Percentiles rank a stretch among this genome's conserved stretches.
These are phyloP conservation scores for Philopotamus ludificatus DNA, from an alignment of 1,140 invertebrate genomes.

Conservation along the genomic window DNA sequence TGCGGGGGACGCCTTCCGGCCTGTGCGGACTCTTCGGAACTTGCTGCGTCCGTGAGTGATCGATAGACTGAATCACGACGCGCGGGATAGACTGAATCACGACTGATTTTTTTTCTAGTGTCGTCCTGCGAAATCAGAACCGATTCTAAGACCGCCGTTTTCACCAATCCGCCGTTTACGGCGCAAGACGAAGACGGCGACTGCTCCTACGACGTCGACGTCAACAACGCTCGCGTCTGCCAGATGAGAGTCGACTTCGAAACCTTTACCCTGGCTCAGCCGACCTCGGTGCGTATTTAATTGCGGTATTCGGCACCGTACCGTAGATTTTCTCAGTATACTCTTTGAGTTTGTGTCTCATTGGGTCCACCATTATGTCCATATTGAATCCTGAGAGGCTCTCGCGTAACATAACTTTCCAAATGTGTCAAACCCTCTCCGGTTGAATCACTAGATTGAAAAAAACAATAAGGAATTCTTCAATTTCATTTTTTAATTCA, in stretches of 20 bases:
- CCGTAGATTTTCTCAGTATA: too few relatives aligned
- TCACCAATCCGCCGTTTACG: constrained; percentile 52
- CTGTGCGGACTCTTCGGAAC: constrained; percentile 54
- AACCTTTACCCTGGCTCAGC: constrained; percentile 70
- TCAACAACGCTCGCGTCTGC: constrained; percentile 57
- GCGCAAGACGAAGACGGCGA: constrained; percentile 48
- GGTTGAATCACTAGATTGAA: too few relatives aligned
- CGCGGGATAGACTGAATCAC: background rate
- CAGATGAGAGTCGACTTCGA: constrained; percentile 76
- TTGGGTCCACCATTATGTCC: too few relatives aligned
- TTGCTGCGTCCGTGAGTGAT: constrained; percentile 52
- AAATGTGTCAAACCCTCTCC: too few relatives aligned
- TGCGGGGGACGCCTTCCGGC: constrained; percentile 52
- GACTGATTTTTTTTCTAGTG: constrained; percentile 43
- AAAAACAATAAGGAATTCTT: too few relatives aligned
- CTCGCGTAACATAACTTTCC: too few relatives aligned
- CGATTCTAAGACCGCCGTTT: constrained; percentile 52
- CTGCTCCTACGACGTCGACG: constrained; percentile 54
- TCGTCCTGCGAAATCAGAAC: constrained; percentile 53
- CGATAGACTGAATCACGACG: too few relatives aligned
- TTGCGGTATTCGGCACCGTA: too few relatives aligned
- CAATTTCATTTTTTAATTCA: too few relatives aligned
- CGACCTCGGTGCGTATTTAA: constrained; percentile 54
- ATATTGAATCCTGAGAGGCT: too few relatives aligned
- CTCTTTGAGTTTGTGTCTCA: too few relatives aligned